A percentile compares a stretch with the other conserved stretches of the same genome.
phyloP scores from a whole-genome alignment of 1,140 invertebrate species.

The Temnothorax longispinosus region DNA sequence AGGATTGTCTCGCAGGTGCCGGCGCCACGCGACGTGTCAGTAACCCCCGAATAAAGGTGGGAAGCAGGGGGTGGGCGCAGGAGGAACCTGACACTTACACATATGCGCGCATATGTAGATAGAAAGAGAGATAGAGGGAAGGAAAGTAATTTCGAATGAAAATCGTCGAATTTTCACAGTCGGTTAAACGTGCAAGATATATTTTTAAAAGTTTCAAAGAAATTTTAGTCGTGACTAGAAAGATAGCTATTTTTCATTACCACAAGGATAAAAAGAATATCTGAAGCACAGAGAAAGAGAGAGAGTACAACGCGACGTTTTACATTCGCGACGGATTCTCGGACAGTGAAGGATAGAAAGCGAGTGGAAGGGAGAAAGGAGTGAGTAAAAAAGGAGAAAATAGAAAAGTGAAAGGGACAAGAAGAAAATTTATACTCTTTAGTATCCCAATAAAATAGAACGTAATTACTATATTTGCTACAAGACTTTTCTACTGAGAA shows the following conservation, averaged over 20 bases:
- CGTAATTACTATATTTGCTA: neutral
- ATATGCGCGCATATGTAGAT: neutral
- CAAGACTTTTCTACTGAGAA: neutral
- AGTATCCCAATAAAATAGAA: neutral
- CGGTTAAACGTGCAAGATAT: neutral
- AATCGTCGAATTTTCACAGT: neutral
- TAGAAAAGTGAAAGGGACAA: neutral
- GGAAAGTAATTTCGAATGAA: constrained; percentile 21
- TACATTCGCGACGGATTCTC: neutral
- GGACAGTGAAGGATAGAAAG: neutral
- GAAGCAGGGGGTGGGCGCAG: constrained; percentile 24
- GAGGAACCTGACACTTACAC: neutral
- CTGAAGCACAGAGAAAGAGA: neutral
- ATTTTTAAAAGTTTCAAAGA: neutral
- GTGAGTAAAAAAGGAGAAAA: neutral
- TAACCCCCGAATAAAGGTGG: constrained; percentile 58
- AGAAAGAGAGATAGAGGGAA: neutral
- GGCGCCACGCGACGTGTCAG: constrained; percentile 70
- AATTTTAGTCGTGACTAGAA: constrained; percentile 4
- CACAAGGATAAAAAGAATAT: neutral
- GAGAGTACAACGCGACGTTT: neutral
- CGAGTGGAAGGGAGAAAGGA: neutral
- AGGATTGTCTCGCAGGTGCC: constrained; percentile 55
- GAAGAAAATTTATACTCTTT: neutral
- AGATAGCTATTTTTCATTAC: neutral